Conservation (phyloP, 2,113 vertebrate species). For the Pseudopipra pipra region DNA sequence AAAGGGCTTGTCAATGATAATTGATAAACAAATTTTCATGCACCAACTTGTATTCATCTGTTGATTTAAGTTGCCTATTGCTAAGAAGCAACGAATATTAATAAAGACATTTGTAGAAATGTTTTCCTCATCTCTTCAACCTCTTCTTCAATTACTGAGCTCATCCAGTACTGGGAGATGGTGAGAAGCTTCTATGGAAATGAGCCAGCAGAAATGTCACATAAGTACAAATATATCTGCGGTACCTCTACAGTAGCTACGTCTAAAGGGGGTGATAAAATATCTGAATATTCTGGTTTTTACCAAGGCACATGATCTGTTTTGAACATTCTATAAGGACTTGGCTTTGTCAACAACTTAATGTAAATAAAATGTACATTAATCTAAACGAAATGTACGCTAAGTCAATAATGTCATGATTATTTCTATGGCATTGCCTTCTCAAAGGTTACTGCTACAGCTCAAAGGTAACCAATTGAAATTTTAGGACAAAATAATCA, state of each 20-base stretch:
- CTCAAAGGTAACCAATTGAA: background rate
- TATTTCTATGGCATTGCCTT: background rate
- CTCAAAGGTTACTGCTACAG: background rate
- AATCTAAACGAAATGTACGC: background rate
- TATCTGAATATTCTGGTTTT: background rate
- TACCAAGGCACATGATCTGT: background rate
- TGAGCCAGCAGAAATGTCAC: background rate
- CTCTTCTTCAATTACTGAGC: rapidly evolving
- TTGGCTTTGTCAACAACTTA: background rate
- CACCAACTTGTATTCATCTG: background rate
- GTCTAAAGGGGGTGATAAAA: background rate
- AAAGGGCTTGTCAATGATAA: background rate
- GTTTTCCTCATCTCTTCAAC: background rate
- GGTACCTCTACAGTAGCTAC: background rate
- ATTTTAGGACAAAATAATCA: background rate
- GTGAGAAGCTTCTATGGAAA: background rate
- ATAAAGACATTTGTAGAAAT: background rate
- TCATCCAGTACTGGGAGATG: background rate
- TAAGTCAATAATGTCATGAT: background rate
- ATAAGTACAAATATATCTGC: background rate
- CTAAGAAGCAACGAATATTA: background rate
- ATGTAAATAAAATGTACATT: background rate
- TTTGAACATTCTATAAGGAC: background rate
- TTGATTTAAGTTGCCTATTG: background rate
- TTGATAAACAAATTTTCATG: background rate